Evolutionary conservation across 2,888 invertebrate genomes (phyloP).

Genomic region (Cheilosia grossa): DNA sequence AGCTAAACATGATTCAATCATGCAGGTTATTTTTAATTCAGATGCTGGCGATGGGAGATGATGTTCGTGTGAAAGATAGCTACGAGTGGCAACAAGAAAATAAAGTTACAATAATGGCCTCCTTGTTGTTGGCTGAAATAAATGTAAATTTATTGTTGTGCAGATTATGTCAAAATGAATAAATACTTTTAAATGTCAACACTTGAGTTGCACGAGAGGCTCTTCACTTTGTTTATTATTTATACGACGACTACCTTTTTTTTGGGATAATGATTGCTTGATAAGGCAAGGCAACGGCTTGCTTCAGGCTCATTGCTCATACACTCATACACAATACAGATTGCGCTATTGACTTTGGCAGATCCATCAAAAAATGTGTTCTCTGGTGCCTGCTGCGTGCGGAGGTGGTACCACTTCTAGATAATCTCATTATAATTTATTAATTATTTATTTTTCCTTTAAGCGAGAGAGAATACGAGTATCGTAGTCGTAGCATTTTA

Average conservation of each 20-base stretch:
- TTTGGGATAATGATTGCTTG: slow-evolving; percentile 49
- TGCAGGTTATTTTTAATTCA: slow-evolving; percentile 32
- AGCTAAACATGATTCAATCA: slow-evolving; percentile 36
- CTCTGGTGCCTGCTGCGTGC: slow-evolving; percentile 54
- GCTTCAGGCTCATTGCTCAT: slow-evolving; percentile 51
- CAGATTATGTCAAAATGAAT: slow-evolving; percentile 72
- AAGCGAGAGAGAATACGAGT: slow-evolving; percentile 30
- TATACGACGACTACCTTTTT: slow-evolving; percentile 6
- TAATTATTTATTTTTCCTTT: slow-evolving; percentile 68
- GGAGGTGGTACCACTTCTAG: slow-evolving; percentile 65
- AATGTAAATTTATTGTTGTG: slow-evolving; percentile 69
- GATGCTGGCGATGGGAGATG: neutral
- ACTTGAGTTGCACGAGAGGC: slow-evolving; percentile 28
- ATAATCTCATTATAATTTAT: slow-evolving; percentile 71
- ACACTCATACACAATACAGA: slow-evolving; percentile 36
- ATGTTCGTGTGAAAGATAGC: slow-evolving; percentile 27
- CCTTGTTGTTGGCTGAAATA: slow-evolving; percentile 59
- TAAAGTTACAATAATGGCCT: slow-evolving; percentile 28
- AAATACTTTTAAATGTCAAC: slow-evolving; percentile 73
- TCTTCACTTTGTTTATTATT: slow-evolving; percentile 40
- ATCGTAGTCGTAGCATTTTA: slow-evolving; percentile 21
- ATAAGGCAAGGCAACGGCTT: slow-evolving; percentile 53
- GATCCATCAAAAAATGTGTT: slow-evolving; percentile 64
- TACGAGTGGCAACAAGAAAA: slow-evolving; percentile 8
- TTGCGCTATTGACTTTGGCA: slow-evolving; percentile 62